Evolutionary conservation across 1,140 invertebrate genomes (phyloP).

Genomic region (Caenorhabditis inopinata): DNA sequence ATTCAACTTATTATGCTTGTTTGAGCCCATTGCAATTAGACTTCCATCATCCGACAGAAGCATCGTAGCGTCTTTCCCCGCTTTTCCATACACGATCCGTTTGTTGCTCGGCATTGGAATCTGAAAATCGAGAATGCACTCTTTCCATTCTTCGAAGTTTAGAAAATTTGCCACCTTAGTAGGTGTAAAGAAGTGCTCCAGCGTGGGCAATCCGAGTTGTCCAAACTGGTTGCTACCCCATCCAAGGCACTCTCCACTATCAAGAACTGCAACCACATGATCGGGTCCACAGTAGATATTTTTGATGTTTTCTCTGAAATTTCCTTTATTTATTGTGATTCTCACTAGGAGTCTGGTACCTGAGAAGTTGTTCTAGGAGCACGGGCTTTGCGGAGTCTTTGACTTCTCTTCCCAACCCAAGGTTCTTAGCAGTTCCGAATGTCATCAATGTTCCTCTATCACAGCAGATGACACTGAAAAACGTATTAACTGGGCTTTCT

Average conservation of each 20-base stretch:
- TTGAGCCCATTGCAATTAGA: constrained; percentile 74
- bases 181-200: constrained; percentile 69
- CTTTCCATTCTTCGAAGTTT: not conserved
- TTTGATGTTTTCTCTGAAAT: constrained; percentile 72
- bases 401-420: constrained; percentile 75
- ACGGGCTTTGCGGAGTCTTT: constrained; percentile 71
- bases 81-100: constrained; percentile 70
- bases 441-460: constrained; percentile 75
- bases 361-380: constrained; percentile 68
- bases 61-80: constrained; percentile 71
- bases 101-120: constrained; percentile 25
- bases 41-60: constrained; percentile 72
- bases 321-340: not conserved
- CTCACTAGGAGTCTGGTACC: no score
- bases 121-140: not conserved
- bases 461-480: constrained; percentile 73
- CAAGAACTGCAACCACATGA: constrained; percentile 73
- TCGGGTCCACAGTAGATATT: constrained; percentile 73
- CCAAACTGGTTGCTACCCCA: constrained; percentile 75
- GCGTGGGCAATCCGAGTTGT: constrained; percentile 73
- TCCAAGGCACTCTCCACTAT: constrained; percentile 72
- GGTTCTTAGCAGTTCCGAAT: constrained; percentile 75
- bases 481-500: constrained; percentile 59
- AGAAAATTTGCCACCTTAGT: constrained; percentile 37
- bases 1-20: constrained; percentile 75